Conservation (phyloP, 2,888 invertebrate genomes). For the Pyrochroa serraticornis region DNA sequence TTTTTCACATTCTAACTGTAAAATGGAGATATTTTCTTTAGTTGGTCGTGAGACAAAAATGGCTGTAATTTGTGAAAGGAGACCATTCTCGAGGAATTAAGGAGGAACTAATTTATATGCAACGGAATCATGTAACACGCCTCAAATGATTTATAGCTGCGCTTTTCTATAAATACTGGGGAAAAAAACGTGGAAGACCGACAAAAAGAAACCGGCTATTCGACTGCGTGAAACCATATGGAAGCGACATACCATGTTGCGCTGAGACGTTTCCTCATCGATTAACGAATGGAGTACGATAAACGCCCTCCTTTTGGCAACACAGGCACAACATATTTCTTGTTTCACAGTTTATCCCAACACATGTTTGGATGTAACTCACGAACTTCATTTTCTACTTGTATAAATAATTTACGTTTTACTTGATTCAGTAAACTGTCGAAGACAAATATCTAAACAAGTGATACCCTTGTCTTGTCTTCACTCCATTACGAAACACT, state of each 20-base stretch:
- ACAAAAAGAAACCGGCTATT: slow-evolving; percentile 4
- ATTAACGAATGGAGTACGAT: slow-evolving; percentile 23
- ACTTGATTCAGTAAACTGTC: slow-evolving; percentile 40
- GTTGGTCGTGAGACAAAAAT: too few species aligned
- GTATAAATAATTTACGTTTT: slow-evolving; percentile 32
- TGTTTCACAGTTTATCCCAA: slow-evolving; percentile 39
- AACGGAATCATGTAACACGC: too few species aligned
- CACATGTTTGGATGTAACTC: slow-evolving; percentile 34
- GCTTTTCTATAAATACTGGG: too few species aligned
- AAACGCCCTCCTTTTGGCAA: slow-evolving; percentile 27
- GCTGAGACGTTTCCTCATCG: slow-evolving; percentile 11
- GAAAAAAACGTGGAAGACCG: slow-evolving; percentile 7
- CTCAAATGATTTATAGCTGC: too few species aligned
- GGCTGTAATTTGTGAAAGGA: too few species aligned
- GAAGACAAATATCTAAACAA: slow-evolving; percentile 39
- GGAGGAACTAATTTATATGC: too few species aligned
- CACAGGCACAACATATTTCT: slow-evolving; percentile 32
- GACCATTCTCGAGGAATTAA: too few species aligned
- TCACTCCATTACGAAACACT: slow-evolving; percentile 29
- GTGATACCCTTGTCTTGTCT: slow-evolving; percentile 31
- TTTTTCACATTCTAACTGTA: too few species aligned
- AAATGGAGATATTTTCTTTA: too few species aligned
- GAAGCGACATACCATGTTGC: slow-evolving; percentile 13
- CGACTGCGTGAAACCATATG: too few species aligned
- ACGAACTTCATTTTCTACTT: slow-evolving; percentile 36